A percentile compares a stretch with the other conserved stretches of the same genome.
Evolutionary conservation across 2,113 vertebrate species (phyloP).

Genomic region (Arvicanthis niloticus): DNA sequence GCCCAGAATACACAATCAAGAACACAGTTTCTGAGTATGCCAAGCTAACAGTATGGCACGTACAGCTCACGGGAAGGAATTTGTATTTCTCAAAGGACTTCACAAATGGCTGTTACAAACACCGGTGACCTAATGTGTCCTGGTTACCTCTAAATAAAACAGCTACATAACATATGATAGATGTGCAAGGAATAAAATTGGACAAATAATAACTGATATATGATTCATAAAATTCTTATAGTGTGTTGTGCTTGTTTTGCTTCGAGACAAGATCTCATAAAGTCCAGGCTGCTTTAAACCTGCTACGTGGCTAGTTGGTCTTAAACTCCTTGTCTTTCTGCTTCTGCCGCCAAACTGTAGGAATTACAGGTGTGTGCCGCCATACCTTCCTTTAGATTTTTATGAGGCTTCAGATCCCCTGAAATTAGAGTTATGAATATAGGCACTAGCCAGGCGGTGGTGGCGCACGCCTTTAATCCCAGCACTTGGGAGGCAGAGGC

Average conservation of each 20-base stretch:
- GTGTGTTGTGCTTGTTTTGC: not conserved
- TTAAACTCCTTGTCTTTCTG: not conserved
- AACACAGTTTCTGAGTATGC: not conserved
- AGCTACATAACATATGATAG: not conserved
- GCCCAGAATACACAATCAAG: not conserved
- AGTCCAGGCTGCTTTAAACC: not conserved
- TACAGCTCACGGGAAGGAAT: not conserved
- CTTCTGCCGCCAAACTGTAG: not conserved
- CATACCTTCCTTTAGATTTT: not conserved
- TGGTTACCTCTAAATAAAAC: not conserved
- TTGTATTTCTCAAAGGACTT: not conserved
- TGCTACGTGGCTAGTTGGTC: not conserved
- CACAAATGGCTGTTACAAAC: not conserved
- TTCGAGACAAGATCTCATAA: not conserved
- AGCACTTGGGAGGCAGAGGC: no score
- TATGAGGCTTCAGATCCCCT: not conserved
- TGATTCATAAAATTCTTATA: not conserved
- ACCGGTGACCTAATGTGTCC: not conserved
- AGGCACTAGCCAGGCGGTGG: no score
- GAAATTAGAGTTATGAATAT: not conserved
- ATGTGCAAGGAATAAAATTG: not conserved
- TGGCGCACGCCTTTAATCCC: no score
- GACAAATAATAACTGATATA: slow-evolving; percentile 2
- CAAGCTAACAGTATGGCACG: not conserved
- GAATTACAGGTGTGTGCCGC: not conserved